phyloP scores from a whole-genome alignment of 2,888 invertebrate genomes.

The Gordius sp. region DNA sequence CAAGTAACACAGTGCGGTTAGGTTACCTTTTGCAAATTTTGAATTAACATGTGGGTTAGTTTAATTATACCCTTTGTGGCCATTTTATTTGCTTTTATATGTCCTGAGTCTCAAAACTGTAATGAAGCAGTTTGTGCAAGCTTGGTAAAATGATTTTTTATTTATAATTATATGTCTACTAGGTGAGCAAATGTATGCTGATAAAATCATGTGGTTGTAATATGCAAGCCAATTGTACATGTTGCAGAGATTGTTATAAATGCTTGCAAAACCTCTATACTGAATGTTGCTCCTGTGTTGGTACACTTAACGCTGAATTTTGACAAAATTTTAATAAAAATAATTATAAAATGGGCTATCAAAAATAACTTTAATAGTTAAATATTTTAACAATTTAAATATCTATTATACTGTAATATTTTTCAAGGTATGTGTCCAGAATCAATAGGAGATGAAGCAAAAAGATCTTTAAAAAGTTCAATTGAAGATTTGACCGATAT shows the following conservation, averaged over 20 bases:
- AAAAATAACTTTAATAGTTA: constrained; percentile 16
- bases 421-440: constrained; percentile 57
- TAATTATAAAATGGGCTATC: too few species aligned
- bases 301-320: constrained; percentile 36
- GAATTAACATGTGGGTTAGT: too few species aligned
- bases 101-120: too few species aligned
- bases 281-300: constrained; percentile 87
- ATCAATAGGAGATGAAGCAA: constrained; percentile 47
- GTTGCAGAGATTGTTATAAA: constrained; percentile 67
- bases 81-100: too few species aligned
- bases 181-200: constrained; percentile 73
- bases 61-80: too few species aligned
- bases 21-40: too few species aligned
- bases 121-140: constrained; percentile 11
- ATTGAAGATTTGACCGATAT: constrained; percentile 57
- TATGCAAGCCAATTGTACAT: constrained; percentile 54
- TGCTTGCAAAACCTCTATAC: constrained; percentile 62
- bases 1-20: too few species aligned
- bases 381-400: constrained; percentile 4
- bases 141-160: constrained; percentile 3
- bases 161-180: constrained; percentile 3
- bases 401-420: background rate
- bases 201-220: constrained; percentile 88
- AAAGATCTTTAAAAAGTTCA: constrained; percentile 49
- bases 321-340: constrained; percentile 9